These are phyloP conservation scores for Rachycentron canadum DNA, from an alignment of 2,797 vertebrate species.

Conservation along the genomic window DNA sequence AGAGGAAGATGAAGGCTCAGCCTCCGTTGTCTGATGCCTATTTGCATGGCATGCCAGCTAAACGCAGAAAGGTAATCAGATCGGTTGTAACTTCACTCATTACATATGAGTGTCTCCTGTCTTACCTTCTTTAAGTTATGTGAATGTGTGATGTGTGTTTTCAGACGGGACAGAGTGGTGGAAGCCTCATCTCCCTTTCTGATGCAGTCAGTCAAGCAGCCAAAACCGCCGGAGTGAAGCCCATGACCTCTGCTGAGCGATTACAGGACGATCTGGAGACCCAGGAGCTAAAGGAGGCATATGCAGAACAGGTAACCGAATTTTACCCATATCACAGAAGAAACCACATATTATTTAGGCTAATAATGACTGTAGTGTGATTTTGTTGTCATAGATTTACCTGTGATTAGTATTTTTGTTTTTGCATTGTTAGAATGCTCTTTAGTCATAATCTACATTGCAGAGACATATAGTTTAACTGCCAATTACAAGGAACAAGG, in stretches of 20 bases:
- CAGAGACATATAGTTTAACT: neutral
- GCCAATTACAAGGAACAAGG: neutral
- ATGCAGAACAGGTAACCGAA: conserved; percentile 82
- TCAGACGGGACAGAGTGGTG: conserved; percentile 91
- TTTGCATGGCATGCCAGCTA: conserved; percentile 94
- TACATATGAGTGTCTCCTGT: too few species aligned
- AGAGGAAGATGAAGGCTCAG: conserved; percentile 94
- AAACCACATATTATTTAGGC: neutral
- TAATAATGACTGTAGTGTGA: neutral
- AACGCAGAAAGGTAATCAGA: conserved; percentile 91
- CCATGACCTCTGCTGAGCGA: conserved; percentile 87
- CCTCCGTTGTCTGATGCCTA: conserved; percentile 93
- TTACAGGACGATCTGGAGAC: conserved; percentile 90
- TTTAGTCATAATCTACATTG: too few species aligned
- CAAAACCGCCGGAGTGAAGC: conserved; percentile 88
- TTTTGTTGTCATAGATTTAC: neutral
- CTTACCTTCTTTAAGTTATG: neutral
- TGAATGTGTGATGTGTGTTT: conserved; percentile 37
- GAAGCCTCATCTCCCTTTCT: conserved; percentile 90
- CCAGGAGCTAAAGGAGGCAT: conserved; percentile 89
- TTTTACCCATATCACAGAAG: neutral
- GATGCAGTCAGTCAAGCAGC: conserved; percentile 93
- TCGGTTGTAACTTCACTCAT: neutral
- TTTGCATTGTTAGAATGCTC: neutral
- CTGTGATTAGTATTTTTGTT: too few species aligned